phyloP scores from a whole-genome alignment of 1,140 invertebrate species.

The Drosophila ficusphila region DNA sequence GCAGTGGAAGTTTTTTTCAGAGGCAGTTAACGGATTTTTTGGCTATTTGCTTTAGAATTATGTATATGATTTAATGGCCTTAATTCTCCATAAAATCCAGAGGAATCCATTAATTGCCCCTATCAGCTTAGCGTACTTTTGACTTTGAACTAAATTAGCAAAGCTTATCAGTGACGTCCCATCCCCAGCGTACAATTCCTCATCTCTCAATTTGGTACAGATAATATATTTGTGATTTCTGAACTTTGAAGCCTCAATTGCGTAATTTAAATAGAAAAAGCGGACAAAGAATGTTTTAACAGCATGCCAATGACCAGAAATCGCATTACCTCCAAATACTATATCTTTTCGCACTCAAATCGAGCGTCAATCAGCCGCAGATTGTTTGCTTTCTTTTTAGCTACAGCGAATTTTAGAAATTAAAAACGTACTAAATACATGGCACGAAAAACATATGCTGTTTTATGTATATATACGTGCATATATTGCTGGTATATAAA shows the following conservation, averaged over 20 bases:
- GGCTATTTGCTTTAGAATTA: slow-evolving; percentile 1
- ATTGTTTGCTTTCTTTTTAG: slow-evolving; percentile 45
- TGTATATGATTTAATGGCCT: neutral
- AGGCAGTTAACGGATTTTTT: slow-evolving; percentile 4
- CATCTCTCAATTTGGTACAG: neutral
- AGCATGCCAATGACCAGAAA: slow-evolving; percentile 21
- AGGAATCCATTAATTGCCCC: neutral
- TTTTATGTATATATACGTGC: neutral
- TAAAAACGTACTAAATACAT: neutral
- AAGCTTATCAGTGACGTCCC: slow-evolving; percentile 70
- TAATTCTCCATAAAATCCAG: neutral
- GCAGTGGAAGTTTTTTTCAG: slow-evolving; percentile 10
- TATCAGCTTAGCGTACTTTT: slow-evolving; percentile 57
- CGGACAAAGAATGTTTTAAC: slow-evolving; percentile 29
- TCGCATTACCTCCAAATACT: slow-evolving; percentile 8
- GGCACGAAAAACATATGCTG: neutral
- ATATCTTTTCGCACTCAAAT: slow-evolving; percentile 29
- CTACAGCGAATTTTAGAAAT: slow-evolving; percentile 20
- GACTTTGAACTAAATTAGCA: slow-evolving; percentile 51
- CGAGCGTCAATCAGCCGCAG: slow-evolving; percentile 36
- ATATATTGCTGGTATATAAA: neutral
- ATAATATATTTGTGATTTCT: slow-evolving; percentile 13
- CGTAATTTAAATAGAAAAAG: slow-evolving; percentile 15
- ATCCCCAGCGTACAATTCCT: slow-evolving; percentile 33
- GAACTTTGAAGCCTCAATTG: slow-evolving; percentile 36